Percentiles rank a stretch among this genome's conserved stretches.
phyloP scores from a whole-genome alignment of 2,888 invertebrate species.

The Drosophila acutilabella region DNA sequence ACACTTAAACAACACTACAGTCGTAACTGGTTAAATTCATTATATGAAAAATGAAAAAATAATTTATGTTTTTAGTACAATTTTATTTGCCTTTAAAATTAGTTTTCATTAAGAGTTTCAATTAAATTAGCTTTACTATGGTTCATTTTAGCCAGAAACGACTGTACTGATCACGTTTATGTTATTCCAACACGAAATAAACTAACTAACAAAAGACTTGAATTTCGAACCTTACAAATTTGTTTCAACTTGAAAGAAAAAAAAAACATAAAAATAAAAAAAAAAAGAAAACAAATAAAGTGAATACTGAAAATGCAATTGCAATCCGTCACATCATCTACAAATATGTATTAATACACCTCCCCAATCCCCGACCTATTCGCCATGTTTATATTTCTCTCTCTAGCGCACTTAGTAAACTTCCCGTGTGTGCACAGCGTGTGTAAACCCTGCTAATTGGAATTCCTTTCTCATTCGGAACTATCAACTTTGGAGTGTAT shows the following conservation, averaged over 20 bases:
- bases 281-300: constrained; percentile 25
- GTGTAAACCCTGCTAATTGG: constrained; percentile 56
- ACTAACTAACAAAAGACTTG: constrained; percentile 22
- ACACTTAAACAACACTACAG: background rate
- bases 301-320: constrained; percentile 36
- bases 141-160: background rate
- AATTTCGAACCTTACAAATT: constrained; percentile 48
- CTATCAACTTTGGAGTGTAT: constrained; percentile 28
- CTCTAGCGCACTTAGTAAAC: constrained; percentile 39
- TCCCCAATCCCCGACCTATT: too few relatives aligned
- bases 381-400: background rate
- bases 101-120: background rate
- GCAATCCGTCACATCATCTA: constrained; percentile 15
- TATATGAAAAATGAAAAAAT: too few relatives aligned
- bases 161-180: background rate
- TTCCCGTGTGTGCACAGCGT: constrained; percentile 65
- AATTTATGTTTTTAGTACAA: too few relatives aligned
- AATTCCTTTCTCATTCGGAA: constrained; percentile 34
- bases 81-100: too few relatives aligned
- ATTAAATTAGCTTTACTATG: background rate
- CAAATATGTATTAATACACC: constrained; percentile 18
- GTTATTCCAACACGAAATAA: constrained; percentile 10
- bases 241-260: constrained; percentile 43
- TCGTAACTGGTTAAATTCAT: background rate
- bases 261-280: constrained; percentile 1